Evolutionary conservation across 1,140 invertebrate genomes (phyloP), one percentile per base, ranked within the genome.

Genomic region (Dryas iulia): DNA sequence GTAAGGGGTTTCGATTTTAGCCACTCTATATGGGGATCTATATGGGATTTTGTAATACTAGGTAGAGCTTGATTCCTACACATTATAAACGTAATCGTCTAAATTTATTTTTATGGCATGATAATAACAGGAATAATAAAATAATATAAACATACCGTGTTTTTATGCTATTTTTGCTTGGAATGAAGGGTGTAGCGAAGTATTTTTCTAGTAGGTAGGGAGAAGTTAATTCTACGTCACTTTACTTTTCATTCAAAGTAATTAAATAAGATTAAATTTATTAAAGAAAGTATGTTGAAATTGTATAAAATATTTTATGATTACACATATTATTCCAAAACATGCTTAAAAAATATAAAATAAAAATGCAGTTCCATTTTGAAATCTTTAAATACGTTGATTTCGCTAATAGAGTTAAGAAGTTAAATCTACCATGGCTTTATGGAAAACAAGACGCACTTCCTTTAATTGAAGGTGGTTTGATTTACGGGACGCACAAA

Each of bases 1-100:
- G 88, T 91, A 91, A 89, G 87, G 79, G 83, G 83, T 87, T 89
- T 89, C 82, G 83, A 87, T 90, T 89, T 88, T 88, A 85, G 79
- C 81, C 74, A 84, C 77, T 87, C 82, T 47, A 47, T 1, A 47
- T 47, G 39, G 6, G 35, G 18, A 21, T 47, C 6, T 28, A 28
- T 6, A 47, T 47, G 5, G 14, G 1, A 47, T 47, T 21, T 10
- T 8, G 1, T 5, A 14, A 18, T 21, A 4, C 6, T 47, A 47
- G 7, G 35, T 47, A 47, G 18, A 14, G 7, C 35, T 47, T 47
- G 14, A 18, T 47, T 47, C 14, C 2, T 21, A 47, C 14, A 47
- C 2, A 14, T 18, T 14, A 14, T 47, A 47, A 47, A 47, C 18
- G 2, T 39, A 39, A 39, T 39, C 0, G 14, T 28, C 1, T 7